Base-by-base conservation (phyloP, 2,113 vertebrate genomes). In the Crocuta crocuta region DNA sequence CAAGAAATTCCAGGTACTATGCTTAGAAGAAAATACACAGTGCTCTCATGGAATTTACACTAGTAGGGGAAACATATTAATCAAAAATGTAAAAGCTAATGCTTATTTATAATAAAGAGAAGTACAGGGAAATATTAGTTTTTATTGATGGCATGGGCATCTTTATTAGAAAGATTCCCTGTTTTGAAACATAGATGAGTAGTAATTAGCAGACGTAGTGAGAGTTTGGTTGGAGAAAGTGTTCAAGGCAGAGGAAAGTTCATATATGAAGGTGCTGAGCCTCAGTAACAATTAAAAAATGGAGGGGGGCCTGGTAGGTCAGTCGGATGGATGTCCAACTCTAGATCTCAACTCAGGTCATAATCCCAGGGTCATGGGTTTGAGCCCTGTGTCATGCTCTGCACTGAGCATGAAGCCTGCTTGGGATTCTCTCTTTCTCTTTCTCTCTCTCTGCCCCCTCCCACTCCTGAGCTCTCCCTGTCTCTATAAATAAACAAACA, bases 111-210 rank as follows among this genome's bases (percentile, higher is more conserved):
- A 91, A 19, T 73, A 73, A 53, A 66, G 19, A 55, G 13, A 76
- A 76, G 2, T 43, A 35, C 7, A 23, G 6, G 33, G 33, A 70
- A 17, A 1, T 33, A 26, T 73, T 63, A 1, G 19, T 43, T 92
- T 55, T 5, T 16, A 19, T 1, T 7, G 10, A 28, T 24, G 9
- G 4, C 19, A 0, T 19, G 4, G 35, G 23, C 8, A 61, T 1
- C 1, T 43, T 43, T 31, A 1, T 82, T 2, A 28, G 80, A 23
- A 73, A 12, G 45, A 1, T 31, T 23, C 6, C 5, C 19, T 17
- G 31, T 31, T 35, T 35, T 31, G 26, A 50, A 45, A 80, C 5
- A 12, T n/a, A n/a, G 79, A 4, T 39, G 26, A 89, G 24, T 4
- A 39, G 1, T n/a, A 26, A 6, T 43, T 73, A 26, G 1, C 23